Evolutionary conservation across 2,888 invertebrate species (phyloP).

Genomic region (Acanthosepion lycidas): DNA sequence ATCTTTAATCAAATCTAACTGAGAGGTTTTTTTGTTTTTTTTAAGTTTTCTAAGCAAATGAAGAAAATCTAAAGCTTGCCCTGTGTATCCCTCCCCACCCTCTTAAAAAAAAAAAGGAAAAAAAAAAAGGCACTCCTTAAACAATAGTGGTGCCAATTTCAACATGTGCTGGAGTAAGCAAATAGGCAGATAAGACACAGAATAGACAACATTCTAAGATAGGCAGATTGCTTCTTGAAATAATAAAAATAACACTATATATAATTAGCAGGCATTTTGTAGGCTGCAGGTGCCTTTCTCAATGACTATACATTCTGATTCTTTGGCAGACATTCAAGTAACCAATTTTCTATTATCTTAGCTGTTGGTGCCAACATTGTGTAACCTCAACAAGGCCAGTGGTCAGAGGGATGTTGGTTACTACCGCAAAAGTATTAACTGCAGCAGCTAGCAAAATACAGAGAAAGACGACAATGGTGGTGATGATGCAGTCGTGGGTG

Average conservation of each 20-base stretch:
- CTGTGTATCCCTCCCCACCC: no score
- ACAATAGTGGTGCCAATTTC: no score
- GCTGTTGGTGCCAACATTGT: conserved; percentile 33
- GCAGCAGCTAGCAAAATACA: background rate
- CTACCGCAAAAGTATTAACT: background rate
- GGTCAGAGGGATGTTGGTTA: background rate
- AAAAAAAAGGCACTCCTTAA: no score
- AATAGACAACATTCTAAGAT: background rate
- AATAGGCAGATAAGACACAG: no score
- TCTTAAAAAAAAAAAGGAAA: no score
- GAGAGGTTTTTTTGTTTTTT: no score
- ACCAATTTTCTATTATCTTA: background rate
- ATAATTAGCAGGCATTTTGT: conserved; percentile 15
- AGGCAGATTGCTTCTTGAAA: background rate
- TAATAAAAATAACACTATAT: background rate
- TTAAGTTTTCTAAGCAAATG: no score
- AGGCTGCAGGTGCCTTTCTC: background rate
- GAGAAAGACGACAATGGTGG: background rate
- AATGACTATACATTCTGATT: conserved; percentile 1
- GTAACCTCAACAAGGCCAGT: conserved; percentile 4
- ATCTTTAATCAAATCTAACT: no score
- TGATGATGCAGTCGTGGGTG: background rate
- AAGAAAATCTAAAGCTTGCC: no score
- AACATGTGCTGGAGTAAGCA: no score
- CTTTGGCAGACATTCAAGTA: background rate